Evolutionary conservation across 2,888 invertebrate species (phyloP).

Genomic region (Pristionchus fissidentatus): DNA sequence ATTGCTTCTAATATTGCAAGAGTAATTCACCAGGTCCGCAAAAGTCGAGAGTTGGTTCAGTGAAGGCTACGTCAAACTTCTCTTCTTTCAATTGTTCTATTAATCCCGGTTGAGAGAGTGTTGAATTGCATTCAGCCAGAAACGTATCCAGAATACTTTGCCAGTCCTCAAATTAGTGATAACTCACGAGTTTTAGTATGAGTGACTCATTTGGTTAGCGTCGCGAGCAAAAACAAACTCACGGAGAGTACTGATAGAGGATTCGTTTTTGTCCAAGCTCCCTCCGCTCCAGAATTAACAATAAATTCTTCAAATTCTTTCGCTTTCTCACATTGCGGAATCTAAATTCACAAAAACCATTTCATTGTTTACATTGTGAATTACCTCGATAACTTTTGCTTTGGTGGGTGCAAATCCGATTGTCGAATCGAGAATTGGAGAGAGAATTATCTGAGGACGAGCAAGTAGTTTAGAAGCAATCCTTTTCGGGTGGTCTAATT

Average conservation of each 20-base stretch:
- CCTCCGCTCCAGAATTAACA: background rate
- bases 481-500: background rate
- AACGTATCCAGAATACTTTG: background rate
- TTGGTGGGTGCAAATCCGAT: background rate
- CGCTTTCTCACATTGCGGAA: background rate
- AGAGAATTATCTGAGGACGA: background rate
- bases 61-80: background rate
- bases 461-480: background rate
- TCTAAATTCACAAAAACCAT: background rate
- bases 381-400: background rate
- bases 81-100: background rate
- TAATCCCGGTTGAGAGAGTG: background rate
- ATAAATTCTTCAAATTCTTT: background rate
- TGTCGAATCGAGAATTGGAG: background rate
- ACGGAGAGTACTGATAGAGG: background rate
- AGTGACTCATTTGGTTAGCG: too few species aligned
- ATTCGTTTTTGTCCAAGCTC: background rate
- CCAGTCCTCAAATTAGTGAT: background rate
- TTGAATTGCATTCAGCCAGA: background rate
- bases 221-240: background rate
- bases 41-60: constrained; percentile 8
- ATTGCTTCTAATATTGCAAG: too few species aligned
- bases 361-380: background rate
- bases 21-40: background rate
- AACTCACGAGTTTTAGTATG: too few species aligned